Base-by-base conservation (phyloP, 2,113 vertebrate species). In the Thymallus thymallus region DNA sequence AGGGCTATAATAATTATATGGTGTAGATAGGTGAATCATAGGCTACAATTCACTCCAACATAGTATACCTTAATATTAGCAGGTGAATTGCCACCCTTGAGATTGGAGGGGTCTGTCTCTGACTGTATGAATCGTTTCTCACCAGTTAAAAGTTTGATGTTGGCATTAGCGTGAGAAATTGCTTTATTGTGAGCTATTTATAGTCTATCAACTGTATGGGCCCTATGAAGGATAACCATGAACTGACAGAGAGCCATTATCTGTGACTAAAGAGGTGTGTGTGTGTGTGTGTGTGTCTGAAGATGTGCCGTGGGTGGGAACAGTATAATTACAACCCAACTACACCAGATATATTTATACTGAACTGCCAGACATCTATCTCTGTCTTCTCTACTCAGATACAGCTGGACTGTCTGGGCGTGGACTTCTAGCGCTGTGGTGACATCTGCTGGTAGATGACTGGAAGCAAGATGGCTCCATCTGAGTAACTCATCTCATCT, bases 381-480 rank as follows among this genome's bases (percentile, higher is more conserved):
- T 60, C n/a, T 60, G 56, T 23, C 56, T 60, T 60, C n/a, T 22
- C 56, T 22, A 5, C n/a, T 60, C 56, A 22, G 18, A n/a, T 22
- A 14, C 22, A 16, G 48, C 45, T 60, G 56, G 3, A 22, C n/a
- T 13, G 48, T 16, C 48, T 51, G 48, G 48, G 12, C 1, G 14
- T 51, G 48, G 16, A 51, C 13, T 13, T 51, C 12, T 18, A 18
- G 61, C 13, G 16, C 5, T 16, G 16, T 3, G 16, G 51, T 23
- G 80, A 71, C 76, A 68, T 22, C 80, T 78, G 71, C 76, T 74
- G 80, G 76, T 22, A 18, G 29, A 20, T 51, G 48, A 18, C 18
- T 51, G 13, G 48, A 51, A 16, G 48, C 13, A 51, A 16, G 14
- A 16, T 18, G 3, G 48, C 14, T 51, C 16, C 16, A 51, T 18